Evolutionary conservation across 2,113 vertebrate genomes (phyloP).

Genomic region (Egretta garzetta): DNA sequence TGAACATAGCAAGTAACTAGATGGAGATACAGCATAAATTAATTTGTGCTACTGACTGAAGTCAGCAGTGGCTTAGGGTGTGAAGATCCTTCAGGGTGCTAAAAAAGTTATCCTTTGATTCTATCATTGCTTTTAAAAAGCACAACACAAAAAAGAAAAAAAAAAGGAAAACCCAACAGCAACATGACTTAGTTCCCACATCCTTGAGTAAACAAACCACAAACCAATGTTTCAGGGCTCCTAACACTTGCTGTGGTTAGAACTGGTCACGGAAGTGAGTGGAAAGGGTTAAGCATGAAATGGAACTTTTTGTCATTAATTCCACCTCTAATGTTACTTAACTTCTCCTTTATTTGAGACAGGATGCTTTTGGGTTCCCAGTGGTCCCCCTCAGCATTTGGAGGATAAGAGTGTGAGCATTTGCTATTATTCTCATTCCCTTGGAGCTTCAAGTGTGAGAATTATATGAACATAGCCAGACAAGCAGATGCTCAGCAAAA

Average conservation of each 20-base stretch:
- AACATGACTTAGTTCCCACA: conserved; percentile 4
- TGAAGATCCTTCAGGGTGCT: neutral
- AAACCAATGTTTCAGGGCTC: neutral
- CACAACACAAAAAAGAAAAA: neutral
- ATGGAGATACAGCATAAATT: neutral
- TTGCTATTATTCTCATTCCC: conserved; percentile 45
- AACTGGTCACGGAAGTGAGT: neutral
- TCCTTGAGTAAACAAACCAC: conserved; percentile 34
- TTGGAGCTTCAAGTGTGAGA: conserved; percentile 38
- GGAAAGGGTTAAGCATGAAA: neutral
- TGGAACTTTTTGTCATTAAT: neutral
- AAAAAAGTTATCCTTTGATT: neutral
- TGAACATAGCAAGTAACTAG: neutral
- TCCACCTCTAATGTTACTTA: neutral
- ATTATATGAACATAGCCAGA: conserved; percentile 52
- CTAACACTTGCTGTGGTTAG: conserved; percentile 31
- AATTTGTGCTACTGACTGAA: neutral
- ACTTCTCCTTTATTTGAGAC: neutral
- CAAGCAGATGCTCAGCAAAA: conserved; percentile 49
- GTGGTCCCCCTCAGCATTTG: neutral
- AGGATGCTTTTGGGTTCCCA: neutral
- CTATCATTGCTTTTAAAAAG: neutral
- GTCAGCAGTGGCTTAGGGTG: neutral
- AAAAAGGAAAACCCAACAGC: neutral
- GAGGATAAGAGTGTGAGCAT: conserved; percentile 43